These are phyloP conservation scores for Oncopeltus fasciatus DNA, from an alignment of 1,140 invertebrate genomes.

Conservation along the genomic window DNA sequence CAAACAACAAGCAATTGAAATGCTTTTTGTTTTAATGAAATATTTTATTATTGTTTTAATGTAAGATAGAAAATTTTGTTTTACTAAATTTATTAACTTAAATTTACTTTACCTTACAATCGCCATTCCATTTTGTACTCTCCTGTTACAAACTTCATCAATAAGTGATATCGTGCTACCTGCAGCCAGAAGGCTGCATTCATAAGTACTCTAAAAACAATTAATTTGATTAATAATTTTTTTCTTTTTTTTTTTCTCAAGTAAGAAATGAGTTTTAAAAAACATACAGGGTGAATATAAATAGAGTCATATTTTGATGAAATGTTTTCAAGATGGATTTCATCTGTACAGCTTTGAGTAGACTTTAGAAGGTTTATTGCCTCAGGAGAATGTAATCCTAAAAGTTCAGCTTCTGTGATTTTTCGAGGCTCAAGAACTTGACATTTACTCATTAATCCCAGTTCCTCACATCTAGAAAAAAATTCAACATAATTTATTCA, in stretches of 20 bases:
- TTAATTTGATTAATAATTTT: too few relatives aligned
- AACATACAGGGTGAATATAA: slow-evolving; percentile 68
- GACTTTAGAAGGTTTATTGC: slow-evolving; percentile 48
- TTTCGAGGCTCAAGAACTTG: slow-evolving; percentile 37
- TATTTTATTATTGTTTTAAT: too few relatives aligned
- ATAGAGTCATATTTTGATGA: slow-evolving; percentile 70
- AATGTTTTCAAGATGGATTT: slow-evolving; percentile 47
- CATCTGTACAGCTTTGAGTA: slow-evolving; percentile 41
- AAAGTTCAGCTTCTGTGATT: slow-evolving; percentile 57
- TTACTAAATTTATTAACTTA: too few relatives aligned
- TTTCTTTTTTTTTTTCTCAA: background rate
- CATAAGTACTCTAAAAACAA: slow-evolving; percentile 58
- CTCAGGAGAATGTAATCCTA: slow-evolving; percentile 45
- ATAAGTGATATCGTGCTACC: slow-evolving; percentile 71
- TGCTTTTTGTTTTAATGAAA: too few relatives aligned
- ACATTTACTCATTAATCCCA: slow-evolving; percentile 57
- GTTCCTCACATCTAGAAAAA: slow-evolving; percentile 47
- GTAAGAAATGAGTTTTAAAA: background rate
- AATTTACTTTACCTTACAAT: slow-evolving; percentile 39
- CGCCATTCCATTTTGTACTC: slow-evolving; percentile 75
- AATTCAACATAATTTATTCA: background rate
- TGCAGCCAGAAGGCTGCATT: slow-evolving; percentile 54
- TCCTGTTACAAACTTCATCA: slow-evolving; percentile 48
- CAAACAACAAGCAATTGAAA: too few relatives aligned
- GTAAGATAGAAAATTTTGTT: too few relatives aligned